Percentiles rank a stretch among this genome's conserved stretches.
Evolutionary conservation across 2,888 invertebrate species (phyloP).

Genomic region (Catotricha subobsoleta): DNA sequence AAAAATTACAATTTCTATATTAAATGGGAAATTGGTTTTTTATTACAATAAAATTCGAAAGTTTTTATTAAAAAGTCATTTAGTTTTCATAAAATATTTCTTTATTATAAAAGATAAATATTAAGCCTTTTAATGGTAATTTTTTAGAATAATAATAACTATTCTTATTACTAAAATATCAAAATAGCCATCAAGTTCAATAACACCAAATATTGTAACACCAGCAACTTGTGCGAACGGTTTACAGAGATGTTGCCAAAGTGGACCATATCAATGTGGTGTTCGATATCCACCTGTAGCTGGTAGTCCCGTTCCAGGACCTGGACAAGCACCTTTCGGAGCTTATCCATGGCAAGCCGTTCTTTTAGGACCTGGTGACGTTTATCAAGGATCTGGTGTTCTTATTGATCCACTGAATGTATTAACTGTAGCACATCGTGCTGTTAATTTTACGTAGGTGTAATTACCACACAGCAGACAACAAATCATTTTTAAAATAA

Average conservation of each 20-base stretch:
- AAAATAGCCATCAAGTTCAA: background rate
- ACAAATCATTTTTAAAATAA: background rate
- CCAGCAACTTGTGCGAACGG: conserved; percentile 18
- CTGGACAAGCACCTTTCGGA: conserved; percentile 44
- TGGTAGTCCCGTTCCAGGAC: conserved; percentile 21
- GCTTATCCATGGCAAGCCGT: conserved; percentile 59
- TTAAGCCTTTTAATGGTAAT: no score
- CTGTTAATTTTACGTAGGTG: conserved; percentile 40
- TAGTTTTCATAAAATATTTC: no score
- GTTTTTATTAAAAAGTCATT: no score
- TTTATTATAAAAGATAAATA: no score
- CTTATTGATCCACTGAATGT: conserved; percentile 48
- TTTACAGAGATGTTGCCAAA: conserved; percentile 21
- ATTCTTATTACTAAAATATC: no score
- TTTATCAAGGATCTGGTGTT: conserved; percentile 55
- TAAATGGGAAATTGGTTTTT: no score
- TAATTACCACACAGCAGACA: background rate
- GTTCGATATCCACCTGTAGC: conserved; percentile 18
- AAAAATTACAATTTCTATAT: no score
- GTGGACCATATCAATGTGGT: conserved; percentile 24
- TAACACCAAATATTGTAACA: background rate
- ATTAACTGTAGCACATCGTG: conserved; percentile 55
- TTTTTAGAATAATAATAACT: background rate
- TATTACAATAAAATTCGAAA: no score
- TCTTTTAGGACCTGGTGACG: conserved; percentile 38